These are phyloP conservation scores for Coracias cyanogaster DNA, from an alignment of 2,797 vertebrate species.

Conservation along the genomic window DNA sequence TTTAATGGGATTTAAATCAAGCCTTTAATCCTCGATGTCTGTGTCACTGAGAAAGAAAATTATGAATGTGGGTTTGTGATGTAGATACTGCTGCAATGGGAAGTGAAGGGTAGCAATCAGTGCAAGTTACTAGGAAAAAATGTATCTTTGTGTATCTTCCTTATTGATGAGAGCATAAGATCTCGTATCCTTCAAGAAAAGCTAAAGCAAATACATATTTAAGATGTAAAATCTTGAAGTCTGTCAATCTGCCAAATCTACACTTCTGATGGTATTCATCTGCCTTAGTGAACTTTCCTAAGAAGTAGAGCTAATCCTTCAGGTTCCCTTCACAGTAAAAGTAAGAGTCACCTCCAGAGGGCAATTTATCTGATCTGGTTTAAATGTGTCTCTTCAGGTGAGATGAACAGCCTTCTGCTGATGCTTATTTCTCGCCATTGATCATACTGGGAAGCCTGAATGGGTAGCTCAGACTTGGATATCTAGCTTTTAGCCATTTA, in stretches of 20 bases:
- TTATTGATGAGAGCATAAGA: neutral
- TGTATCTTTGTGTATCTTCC: neutral
- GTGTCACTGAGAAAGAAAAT: conserved; percentile 14
- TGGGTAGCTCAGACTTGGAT: neutral
- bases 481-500: neutral
- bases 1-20: conserved; percentile 65
- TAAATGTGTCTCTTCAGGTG: neutral
- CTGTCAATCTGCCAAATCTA: neutral
- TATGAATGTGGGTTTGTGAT: neutral
- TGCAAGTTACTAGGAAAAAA: neutral
- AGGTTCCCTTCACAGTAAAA: neutral
- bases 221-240: neutral
- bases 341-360: neutral
- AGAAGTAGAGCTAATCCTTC: neutral
- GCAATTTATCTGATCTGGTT: neutral
- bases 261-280: neutral
- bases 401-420: neutral
- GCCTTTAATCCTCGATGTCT: conserved; percentile 35
- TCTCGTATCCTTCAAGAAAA: neutral
- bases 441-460: neutral
- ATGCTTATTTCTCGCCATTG: neutral
- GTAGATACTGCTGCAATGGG: neutral
- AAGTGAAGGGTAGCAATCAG: neutral
- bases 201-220: neutral
- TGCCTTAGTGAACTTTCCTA: neutral